phyloP scores from a whole-genome alignment of 2,797 vertebrate species.

The Typhlichthys subterraneus region DNA sequence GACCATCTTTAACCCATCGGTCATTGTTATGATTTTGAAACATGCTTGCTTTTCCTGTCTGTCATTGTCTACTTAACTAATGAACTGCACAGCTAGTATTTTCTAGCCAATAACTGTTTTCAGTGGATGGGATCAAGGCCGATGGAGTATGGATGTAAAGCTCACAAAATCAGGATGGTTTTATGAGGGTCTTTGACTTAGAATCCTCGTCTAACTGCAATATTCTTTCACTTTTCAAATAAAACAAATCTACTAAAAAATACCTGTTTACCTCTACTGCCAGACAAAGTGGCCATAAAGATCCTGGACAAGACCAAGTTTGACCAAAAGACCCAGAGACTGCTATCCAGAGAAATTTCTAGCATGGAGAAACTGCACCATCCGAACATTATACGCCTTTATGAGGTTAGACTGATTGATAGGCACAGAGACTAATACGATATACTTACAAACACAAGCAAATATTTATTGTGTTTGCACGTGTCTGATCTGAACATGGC shows the following conservation, averaged over 20 bases:
- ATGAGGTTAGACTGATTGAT: slow-evolving; percentile 76
- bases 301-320: slow-evolving; percentile 97
- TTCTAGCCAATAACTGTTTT: too few relatives aligned
- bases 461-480: not conserved
- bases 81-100: too few relatives aligned
- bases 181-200: too few relatives aligned
- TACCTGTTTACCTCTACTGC: slow-evolving; percentile 17
- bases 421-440: not conserved
- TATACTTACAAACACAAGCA: not conserved
- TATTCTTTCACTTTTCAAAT: too few relatives aligned
- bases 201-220: too few relatives aligned
- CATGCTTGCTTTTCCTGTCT: too few relatives aligned
- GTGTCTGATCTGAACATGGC: not conserved
- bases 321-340: slow-evolving; percentile 92
- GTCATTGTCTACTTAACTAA: too few relatives aligned
- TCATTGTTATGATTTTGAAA: too few relatives aligned
- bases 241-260: not conserved
- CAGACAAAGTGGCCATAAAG: slow-evolving; percentile 98
- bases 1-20: too few relatives aligned
- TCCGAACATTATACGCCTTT: slow-evolving; percentile 95
- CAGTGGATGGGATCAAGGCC: too few relatives aligned
- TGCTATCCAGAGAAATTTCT: slow-evolving; percentile 94
- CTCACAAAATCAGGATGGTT: too few relatives aligned
- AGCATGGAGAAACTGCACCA: slow-evolving; percentile 99
- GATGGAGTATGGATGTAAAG: too few relatives aligned